These are phyloP conservation scores for Anguilla megastoma DNA, from an alignment of 2,797 vertebrate genomes.

Conservation along the genomic window DNA sequence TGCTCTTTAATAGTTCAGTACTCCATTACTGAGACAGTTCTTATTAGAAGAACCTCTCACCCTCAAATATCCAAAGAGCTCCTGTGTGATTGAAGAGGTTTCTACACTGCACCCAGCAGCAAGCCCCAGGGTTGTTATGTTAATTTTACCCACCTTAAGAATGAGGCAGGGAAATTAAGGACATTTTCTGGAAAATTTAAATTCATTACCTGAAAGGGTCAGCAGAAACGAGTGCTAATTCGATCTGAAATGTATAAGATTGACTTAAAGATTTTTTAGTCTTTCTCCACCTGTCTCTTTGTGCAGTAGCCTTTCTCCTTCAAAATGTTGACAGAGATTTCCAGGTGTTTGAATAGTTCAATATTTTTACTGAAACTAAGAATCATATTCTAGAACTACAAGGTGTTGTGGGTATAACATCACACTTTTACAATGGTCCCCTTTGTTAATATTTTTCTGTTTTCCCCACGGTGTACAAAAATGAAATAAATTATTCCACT, in stretches of 20 bases:
- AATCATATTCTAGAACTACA: neutral
- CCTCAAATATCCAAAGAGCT: neutral
- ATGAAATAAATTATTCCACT: neutral
- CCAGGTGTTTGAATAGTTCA: neutral
- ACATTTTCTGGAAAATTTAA: neutral
- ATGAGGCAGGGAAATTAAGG: neutral
- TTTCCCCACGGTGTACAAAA: neutral
- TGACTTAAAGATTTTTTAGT: neutral
- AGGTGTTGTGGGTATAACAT: neutral
- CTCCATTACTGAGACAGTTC: conserved; percentile 13
- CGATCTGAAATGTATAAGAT: neutral
- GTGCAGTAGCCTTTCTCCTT: neutral
- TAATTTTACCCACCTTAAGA: neutral
- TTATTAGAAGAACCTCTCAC: neutral
- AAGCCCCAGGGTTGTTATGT: neutral
- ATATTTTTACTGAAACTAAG: neutral
- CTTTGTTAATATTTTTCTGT: neutral
- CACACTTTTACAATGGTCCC: neutral
- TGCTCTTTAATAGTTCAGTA: conserved; percentile 16
- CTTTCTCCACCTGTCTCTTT: neutral
- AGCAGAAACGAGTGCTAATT: neutral
- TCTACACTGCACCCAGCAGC: neutral
- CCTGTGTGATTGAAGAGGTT: neutral
- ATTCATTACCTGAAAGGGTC: neutral
- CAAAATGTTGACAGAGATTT: neutral